These are phyloP conservation scores for Caerostris darwini DNA, from an alignment of 1,140 invertebrate genomes.

Conservation along the genomic window DNA sequence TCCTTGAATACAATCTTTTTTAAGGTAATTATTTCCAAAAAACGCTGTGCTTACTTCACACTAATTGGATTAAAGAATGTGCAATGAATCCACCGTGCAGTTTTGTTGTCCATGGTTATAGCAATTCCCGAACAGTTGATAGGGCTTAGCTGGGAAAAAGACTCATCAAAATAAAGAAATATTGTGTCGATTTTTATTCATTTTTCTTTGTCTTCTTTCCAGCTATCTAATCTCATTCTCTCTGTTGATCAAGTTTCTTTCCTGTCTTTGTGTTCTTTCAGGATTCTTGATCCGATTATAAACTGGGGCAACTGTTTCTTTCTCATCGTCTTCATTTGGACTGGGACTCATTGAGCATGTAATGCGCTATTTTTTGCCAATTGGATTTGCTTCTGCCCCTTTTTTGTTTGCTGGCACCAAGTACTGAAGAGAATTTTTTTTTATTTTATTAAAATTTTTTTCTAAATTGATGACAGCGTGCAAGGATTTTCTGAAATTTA, in stretches of 20 bases:
- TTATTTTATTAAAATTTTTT: too few species aligned
- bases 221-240: not conserved
- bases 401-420: not conserved
- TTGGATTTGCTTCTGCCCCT: not conserved
- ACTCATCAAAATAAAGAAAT: not conserved
- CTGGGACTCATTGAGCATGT: not conserved
- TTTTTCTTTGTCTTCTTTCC: not conserved
- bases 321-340: not conserved
- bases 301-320: conserved; percentile 15
- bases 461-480: too few species aligned
- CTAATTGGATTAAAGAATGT: not conserved
- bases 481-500: too few species aligned
- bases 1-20: too few species aligned
- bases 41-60: not conserved
- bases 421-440: too few species aligned
- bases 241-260: not conserved
- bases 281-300: conserved; percentile 22
- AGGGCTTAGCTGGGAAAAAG: not conserved
- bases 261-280: not conserved
- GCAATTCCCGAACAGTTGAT: not conserved
- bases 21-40: too few species aligned
- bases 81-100: not conserved
- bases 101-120: not conserved
- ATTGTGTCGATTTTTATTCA: not conserved
- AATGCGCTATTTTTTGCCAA: not conserved